Evolutionary conservation across 1,140 invertebrate genomes (phyloP).

Genomic region (Microplitis mediator): DNA sequence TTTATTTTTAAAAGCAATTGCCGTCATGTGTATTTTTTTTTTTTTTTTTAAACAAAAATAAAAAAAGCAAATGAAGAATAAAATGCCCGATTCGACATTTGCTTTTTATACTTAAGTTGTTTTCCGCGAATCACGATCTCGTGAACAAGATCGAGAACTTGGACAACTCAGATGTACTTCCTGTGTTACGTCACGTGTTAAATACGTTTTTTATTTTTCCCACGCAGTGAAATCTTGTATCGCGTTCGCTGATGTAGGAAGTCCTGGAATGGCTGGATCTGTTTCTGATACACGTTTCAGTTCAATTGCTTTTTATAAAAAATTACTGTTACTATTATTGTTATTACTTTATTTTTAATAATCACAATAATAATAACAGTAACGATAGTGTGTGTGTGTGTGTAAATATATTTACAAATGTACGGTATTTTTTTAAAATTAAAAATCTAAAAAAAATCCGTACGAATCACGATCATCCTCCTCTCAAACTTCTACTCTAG

Average conservation of each 20-base stretch:
- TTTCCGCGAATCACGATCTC: background rate
- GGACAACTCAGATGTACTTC: constrained; percentile 2
- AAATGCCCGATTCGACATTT: background rate
- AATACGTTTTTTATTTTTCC: background rate
- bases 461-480: constrained; percentile 48
- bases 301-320: background rate
- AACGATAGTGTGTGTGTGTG: constrained; percentile 21
- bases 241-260: too few species aligned
- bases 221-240: background rate
- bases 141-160: background rate
- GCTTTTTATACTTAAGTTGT: background rate
- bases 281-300: background rate
- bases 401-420: constrained; percentile 45
- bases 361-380: too few species aligned
- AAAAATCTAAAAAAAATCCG: background rate
- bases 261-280: background rate
- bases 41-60: background rate
- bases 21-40: background rate
- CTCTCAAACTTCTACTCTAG: constrained; percentile 26
- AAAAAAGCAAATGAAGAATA: too few species aligned
- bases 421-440: constrained; percentile 27
- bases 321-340: too few species aligned
- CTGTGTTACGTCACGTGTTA: constrained; percentile 8
- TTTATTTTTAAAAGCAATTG: background rate
- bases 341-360: too few species aligned